Base-by-base conservation (phyloP, 2,888 invertebrate genomes). In the Leptopilina myrica region DNA sequence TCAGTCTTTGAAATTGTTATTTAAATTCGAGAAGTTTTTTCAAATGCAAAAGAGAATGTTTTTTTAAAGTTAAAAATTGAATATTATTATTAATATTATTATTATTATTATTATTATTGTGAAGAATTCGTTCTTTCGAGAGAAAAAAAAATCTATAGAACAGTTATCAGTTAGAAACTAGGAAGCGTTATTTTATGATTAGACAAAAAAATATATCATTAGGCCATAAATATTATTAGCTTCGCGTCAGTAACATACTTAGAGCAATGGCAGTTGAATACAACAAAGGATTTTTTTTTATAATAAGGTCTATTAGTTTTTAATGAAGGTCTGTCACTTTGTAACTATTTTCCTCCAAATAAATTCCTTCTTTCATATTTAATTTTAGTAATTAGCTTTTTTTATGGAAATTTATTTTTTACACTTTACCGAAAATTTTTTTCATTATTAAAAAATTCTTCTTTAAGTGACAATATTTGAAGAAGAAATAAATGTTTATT, bases 211-310 rank as follows among this genome's bases (percentile, higher is more conserved):
- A 73, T 8, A 73, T 14, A 73, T 62, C 62, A 73, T 73, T 73
- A 73, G 40, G 73, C 12, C 26, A 73, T 73, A 56, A 33, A 53
- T 56, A 53, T 56, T 56, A 73, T 33, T 69, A 73, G 73, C 33
- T 73, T 33, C 56, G 73, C 14, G 56, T 73, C 69, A 69, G 69
- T 26, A 69, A 53, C 33, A 53, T 73, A 49, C 49, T 56, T 73
- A 73, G 73, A 73, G 73, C 56, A 73, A 53, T 73, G 73, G n/a
- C 73, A 73, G 56, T 73, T 56, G 33, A n/a, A 73, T 73, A 56
- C 56, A 49, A 49, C 49, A 49, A 49, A 49, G 49, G 49, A 49
- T 64, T 20, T 64, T 14, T 14, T 56, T 40, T 33, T 2, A 33
- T 33, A 33, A n/a, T 56, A 73, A 33, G 33, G 8, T 56, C n/a